Conservation (phyloP, 2,113 vertebrate species). For the Barbus barbus region DNA sequence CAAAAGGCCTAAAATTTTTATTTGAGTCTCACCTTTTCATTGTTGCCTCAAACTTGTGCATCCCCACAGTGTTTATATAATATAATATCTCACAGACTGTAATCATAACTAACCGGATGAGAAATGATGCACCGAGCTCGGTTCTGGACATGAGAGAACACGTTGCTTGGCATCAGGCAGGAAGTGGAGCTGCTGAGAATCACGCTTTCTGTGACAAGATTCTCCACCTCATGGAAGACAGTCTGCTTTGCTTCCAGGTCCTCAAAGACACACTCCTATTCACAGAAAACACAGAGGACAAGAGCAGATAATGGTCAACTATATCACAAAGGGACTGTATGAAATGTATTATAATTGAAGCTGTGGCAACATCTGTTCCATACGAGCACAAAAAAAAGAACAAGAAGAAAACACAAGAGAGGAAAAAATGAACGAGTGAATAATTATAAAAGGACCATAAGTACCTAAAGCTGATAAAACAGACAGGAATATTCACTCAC, state of each 20-base stretch:
- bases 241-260: slow-evolving; percentile 85
- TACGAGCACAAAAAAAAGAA: not conserved
- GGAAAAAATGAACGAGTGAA: not conserved
- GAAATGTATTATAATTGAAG: not conserved
- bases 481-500: not conserved
- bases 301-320: not conserved
- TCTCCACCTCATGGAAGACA: slow-evolving; percentile 86
- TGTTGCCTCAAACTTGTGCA: not conserved
- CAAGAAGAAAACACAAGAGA: not conserved
- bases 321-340: not conserved
- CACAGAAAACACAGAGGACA: slow-evolving; percentile 47
- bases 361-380: not conserved
- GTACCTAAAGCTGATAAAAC: no score
- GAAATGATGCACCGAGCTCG: slow-evolving; percentile 89
- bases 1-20: not conserved
- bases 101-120: slow-evolving; percentile 85
- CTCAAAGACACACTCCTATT: slow-evolving; percentile 92
- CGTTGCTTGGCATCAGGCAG: slow-evolving; percentile 86
- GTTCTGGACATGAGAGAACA: slow-evolving; percentile 83
- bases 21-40: not conserved
- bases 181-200: slow-evolving; percentile 94
- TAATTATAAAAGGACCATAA: not conserved
- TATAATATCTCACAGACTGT: not conserved
- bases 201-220: slow-evolving; percentile 72
- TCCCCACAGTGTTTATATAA: not conserved